Evolutionary conservation across 2,797 vertebrate species (phyloP).

Genomic region (Eulemur mongoz): DNA sequence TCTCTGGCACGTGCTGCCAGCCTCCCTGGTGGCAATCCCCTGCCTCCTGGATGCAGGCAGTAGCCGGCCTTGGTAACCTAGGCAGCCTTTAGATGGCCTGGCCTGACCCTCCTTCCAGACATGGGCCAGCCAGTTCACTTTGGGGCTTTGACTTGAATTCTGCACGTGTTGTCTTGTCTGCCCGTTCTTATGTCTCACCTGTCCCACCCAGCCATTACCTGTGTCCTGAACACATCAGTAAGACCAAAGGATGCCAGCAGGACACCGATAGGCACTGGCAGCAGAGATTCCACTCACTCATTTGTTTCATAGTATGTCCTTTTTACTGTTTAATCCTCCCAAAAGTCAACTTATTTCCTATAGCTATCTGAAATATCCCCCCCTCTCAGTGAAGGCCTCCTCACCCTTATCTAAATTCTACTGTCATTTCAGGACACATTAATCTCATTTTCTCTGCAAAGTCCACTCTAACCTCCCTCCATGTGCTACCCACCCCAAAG

Average conservation of each 20-base stretch:
- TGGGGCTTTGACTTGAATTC: not conserved
- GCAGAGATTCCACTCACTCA: not conserved
- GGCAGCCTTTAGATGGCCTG: not conserved
- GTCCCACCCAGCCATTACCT: not conserved
- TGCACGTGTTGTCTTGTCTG: not conserved
- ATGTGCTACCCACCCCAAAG: not conserved
- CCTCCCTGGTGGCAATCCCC: too few species aligned
- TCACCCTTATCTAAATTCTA: not conserved
- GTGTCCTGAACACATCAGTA: not conserved
- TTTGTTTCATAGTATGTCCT: not conserved
- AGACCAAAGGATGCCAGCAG: not conserved
- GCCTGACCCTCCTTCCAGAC: not conserved
- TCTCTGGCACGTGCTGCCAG: not conserved
- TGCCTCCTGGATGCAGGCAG: not conserved
- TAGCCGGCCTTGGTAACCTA: not conserved
- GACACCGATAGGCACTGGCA: not conserved
- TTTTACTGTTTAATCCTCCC: not conserved
- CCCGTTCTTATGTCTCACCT: not conserved
- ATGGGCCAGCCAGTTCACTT: not conserved
- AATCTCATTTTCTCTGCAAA: not conserved
- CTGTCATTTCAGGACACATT: not conserved
- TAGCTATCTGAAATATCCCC: not conserved
- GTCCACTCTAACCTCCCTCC: not conserved
- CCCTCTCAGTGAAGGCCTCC: rapidly evolving
- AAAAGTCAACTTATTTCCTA: not conserved